Evolutionary conservation across 2,888 invertebrate species (phyloP), one percentile per base, ranked within the genome.

Genomic region (Bombyx huttoni): DNA sequence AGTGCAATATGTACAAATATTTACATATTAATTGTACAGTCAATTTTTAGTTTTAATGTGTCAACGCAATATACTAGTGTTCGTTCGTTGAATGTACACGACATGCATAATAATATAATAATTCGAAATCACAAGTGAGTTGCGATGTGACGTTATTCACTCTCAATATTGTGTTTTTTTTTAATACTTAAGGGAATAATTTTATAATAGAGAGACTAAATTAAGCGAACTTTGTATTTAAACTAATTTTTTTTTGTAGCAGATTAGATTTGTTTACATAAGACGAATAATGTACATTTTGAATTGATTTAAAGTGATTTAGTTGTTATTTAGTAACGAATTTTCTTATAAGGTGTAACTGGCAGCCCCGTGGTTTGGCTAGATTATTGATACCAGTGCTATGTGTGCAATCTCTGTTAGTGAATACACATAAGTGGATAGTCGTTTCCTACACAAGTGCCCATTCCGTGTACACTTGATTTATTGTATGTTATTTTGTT

Each of bases 1-100:
- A 91, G 91, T 91, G 91, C 91, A 91, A 91, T 91, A 91, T 91
- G 91, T 91, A 91, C 91, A 91, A 91, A 91, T 91, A 91, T 91
- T 91, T 88, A 87, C 87, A 87, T 85, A 78, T 77, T 73, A 90
- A 77, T 69, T 87, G 87, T 87, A 88, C 87, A 87, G 88, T 87
- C 75, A 85, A 72, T 78, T 87, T 83, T 86, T 87, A 86, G 85
- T 85, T 87, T 79, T 87, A 85, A 85, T 84, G 70, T 78, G 79
- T 84, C 83, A 79, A 85, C 85, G 86, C 83, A 85, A 86, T 86
- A 82, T 73, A 65, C 70, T 76, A 75, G 75, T 80, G 74, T 68
- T 72, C 68, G 75, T 80, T 78, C 78, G 81, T 81, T 80, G 82
- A 81, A 78, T 79, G 84, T 85, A 85, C 86, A 84, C 77, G 71